A percentile compares a stretch with the other conserved stretches of the same genome.
Evolutionary conservation across 2,113 vertebrate genomes (phyloP).

Genomic region (Rhodinocichla rosea): DNA sequence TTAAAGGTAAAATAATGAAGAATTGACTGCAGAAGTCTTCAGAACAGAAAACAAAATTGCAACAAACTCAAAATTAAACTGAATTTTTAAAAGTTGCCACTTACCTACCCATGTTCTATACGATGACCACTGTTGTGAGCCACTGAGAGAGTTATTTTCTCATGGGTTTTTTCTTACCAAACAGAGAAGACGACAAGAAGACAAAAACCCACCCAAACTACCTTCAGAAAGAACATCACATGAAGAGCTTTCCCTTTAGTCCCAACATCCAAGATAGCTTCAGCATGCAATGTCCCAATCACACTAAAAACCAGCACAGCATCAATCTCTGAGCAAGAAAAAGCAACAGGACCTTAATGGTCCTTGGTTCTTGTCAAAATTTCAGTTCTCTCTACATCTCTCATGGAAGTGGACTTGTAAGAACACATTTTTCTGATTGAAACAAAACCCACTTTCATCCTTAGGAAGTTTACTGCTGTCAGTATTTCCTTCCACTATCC

Average conservation of each 20-base stretch:
- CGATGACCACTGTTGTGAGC: background rate
- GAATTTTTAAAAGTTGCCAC: background rate
- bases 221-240: background rate
- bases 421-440: background rate
- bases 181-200: background rate
- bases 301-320: background rate
- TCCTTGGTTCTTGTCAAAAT: background rate
- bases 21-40: background rate
- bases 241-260: background rate
- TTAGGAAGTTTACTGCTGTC: background rate
- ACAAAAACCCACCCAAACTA: background rate
- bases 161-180: background rate
- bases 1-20: background rate
- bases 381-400: background rate
- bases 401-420: background rate
- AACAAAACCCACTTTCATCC: background rate
- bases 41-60: background rate
- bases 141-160: background rate
- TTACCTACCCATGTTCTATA: background rate
- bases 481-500: background rate
- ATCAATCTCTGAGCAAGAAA: background rate
- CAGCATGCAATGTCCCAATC: background rate
- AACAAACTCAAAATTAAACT: background rate
- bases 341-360: rapidly evolving
- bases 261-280: background rate